These are phyloP conservation scores for Nephotettix cincticeps DNA, from an alignment of 1,140 invertebrate genomes.

Conservation along the genomic window DNA sequence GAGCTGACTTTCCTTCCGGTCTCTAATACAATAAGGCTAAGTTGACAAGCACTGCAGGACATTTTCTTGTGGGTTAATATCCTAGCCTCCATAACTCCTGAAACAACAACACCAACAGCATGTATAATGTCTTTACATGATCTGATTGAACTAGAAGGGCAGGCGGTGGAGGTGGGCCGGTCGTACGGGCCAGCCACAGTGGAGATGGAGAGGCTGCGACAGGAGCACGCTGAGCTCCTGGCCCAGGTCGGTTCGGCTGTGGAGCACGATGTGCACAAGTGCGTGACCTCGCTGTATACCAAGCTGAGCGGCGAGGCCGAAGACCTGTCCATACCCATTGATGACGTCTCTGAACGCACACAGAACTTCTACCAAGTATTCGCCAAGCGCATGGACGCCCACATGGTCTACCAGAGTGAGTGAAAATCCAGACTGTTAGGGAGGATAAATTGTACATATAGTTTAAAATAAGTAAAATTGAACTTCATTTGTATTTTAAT, in stretches of 20 bases:
- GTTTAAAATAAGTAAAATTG: too few relatives aligned
- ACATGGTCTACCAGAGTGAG: slow-evolving; percentile 65
- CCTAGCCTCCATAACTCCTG: too few relatives aligned
- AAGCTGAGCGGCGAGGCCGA: slow-evolving; percentile 45
- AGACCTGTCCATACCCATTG: slow-evolving; percentile 57
- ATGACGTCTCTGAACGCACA: slow-evolving; percentile 85
- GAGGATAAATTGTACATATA: too few relatives aligned
- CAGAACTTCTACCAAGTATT: slow-evolving; percentile 90
- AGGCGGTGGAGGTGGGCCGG: slow-evolving; percentile 49
- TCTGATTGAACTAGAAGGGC: too few relatives aligned
- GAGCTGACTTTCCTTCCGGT: too few relatives aligned
- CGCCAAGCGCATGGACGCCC: slow-evolving; percentile 70
- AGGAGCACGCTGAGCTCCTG: slow-evolving; percentile 44
- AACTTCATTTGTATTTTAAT: too few relatives aligned
- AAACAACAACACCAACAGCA: too few relatives aligned
- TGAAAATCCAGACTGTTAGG: too few relatives aligned
- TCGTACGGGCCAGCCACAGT: slow-evolving; percentile 38
- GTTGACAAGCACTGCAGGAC: too few relatives aligned
- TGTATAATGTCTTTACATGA: too few relatives aligned
- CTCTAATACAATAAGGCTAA: too few relatives aligned
- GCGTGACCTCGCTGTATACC: slow-evolving; percentile 63
- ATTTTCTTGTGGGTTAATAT: too few relatives aligned
- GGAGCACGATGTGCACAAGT: slow-evolving; percentile 66
- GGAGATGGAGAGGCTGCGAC: slow-evolving; percentile 56
- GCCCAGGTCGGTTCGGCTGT: slow-evolving; percentile 45